Evolutionary conservation across 1,140 invertebrate species (phyloP), one percentile per base, ranked within the genome.

Genomic region (Cherax destructor): DNA sequence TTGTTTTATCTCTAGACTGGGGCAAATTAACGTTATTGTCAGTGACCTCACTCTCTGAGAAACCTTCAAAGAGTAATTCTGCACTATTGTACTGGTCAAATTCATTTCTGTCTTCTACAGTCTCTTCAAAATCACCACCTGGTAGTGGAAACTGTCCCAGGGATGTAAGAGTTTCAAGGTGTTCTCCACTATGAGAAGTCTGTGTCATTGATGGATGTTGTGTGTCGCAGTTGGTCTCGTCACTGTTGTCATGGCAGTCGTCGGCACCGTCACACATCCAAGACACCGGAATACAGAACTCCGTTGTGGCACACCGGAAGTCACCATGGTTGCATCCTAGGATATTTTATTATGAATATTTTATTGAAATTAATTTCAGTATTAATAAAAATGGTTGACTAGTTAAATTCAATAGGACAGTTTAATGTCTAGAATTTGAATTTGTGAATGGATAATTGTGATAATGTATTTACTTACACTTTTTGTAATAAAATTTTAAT

Each of bases 181-280:
- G 76, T 16, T 84, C 72, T 80, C 59, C 56, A n/a, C 11, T 24
- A n/a, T 77, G 24, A 24, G 78, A 6, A 65, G n/a, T 18, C 13
- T 88, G 49, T 7, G 74, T 59, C 49, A 18, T n/a, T 61, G 65
- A 61, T 47, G 84, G 65, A 18, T 74, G 84, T 4, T 59, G 41
- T n/a, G 74, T 41, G 69, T 91, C 90, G 74, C 92, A 93, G 85
- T 93, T 83, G 30, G 65, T 83, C 86, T 93, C 92, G 91, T 93
- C 92, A 91, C 91, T 92, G 76, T 92, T 92, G 91, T 93, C 92
- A 74, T 65, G 88, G 93, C 95, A 95, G 90, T 95, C 94, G 72
- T 92, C 85, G 24, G 93, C 93, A 52, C 94, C 94, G 92, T 95
- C 95, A 92, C 95, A 95, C 18, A 93, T 65, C 94, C 94, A 94